Conservation (phyloP, 2,888 invertebrate species). For the Diploptera punctata region DNA sequence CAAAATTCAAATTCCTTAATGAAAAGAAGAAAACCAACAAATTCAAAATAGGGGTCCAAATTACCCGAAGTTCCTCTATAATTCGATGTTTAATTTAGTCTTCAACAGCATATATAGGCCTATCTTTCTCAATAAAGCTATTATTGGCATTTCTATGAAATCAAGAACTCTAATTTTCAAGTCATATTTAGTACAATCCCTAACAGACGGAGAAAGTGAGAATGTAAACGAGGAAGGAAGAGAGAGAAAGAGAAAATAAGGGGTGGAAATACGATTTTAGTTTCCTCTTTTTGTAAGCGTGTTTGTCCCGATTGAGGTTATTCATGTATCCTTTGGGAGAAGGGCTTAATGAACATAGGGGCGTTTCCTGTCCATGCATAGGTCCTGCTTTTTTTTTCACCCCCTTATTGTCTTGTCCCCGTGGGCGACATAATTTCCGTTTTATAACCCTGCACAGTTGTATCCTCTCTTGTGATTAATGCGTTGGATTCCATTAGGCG, state of each 20-base stretch:
- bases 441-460: conserved; percentile 51
- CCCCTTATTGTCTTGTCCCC: conserved; percentile 51
- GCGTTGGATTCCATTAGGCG: conserved; percentile 56
- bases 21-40: no score
- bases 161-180: no score
- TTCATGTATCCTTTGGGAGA: conserved; percentile 43
- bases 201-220: neutral
- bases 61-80: no score
- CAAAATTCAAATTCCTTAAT: no score
- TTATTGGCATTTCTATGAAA: no score
- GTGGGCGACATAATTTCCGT: conserved; percentile 57
- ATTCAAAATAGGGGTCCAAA: no score
- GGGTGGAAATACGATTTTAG: conserved; percentile 5
- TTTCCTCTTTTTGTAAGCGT: conserved; percentile 22
- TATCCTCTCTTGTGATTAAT: conserved; percentile 53
- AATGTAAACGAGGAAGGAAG: neutral
- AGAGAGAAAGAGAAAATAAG: neutral
- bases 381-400: conserved; percentile 46
- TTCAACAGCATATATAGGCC: no score
- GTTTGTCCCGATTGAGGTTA: conserved; percentile 43
- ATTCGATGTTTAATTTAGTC: no score
- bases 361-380: conserved; percentile 39
- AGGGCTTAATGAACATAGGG: conserved; percentile 43
- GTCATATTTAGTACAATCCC: neutral
- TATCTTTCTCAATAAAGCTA: no score